phyloP scores from a whole-genome alignment of 2,888 invertebrate species.

The Melinopterus prodromus region DNA sequence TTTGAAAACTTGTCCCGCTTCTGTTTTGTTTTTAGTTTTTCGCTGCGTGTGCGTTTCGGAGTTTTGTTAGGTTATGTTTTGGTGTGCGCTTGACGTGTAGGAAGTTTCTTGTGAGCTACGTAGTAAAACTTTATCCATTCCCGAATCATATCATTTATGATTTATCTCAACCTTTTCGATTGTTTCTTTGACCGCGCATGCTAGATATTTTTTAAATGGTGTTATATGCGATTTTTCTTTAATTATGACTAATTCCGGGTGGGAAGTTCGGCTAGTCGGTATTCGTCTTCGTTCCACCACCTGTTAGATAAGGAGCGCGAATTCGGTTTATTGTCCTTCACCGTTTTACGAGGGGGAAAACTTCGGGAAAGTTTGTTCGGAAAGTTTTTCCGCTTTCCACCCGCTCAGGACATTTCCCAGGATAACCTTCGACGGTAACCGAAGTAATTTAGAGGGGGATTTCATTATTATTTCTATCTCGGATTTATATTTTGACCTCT shows the following conservation, averaged over 20 bases:
- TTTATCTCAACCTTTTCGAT: conserved; percentile 9
- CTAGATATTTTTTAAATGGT: neutral
- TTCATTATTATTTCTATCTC: neutral
- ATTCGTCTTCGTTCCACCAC: conserved; percentile 43
- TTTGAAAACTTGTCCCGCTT: conserved; percentile 39
- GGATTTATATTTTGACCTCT: neutral
- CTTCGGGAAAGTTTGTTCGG: conserved; percentile 49
- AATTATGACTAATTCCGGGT: conserved; percentile 9
- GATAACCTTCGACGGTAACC: neutral
- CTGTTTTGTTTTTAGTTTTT: neutral
- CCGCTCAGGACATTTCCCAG: neutral
- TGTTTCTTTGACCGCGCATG: neutral
- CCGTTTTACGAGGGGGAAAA: conserved; percentile 55
- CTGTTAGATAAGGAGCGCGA: conserved; percentile 48
- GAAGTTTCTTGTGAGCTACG: conserved; percentile 39
- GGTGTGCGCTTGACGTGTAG: conserved; percentile 42
- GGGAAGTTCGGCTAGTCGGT: conserved; percentile 7
- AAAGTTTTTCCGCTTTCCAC: conserved; percentile 43
- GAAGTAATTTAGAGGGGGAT: neutral
- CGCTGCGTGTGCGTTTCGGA: conserved; percentile 10
- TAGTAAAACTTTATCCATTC: conserved; percentile 34
- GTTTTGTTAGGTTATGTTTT: conserved; percentile 49
- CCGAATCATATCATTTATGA: neutral
- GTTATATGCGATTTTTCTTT: neutral
- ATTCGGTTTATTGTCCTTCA: conserved; percentile 55